phyloP scores from a whole-genome alignment of 2,113 vertebrate genomes.

The Scophthalmus maximus region DNA sequence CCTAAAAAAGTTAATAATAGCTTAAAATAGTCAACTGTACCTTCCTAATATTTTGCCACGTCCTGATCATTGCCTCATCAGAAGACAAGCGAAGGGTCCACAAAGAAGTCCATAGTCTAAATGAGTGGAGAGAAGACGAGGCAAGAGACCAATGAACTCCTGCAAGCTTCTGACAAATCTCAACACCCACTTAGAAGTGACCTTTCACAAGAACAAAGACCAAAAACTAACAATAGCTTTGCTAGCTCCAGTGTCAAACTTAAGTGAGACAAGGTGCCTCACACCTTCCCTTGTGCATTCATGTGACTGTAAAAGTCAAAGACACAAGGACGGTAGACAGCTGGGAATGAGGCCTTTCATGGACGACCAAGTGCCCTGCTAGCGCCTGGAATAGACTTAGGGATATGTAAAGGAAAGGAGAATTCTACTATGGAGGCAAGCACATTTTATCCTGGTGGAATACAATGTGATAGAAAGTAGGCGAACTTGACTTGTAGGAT shows the following conservation, averaged over 20 bases:
- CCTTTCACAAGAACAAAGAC: conserved; percentile 49
- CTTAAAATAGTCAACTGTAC: conserved; percentile 13
- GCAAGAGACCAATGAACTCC: conserved; percentile 30
- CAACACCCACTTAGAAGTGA: conserved; percentile 62
- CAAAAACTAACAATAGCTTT: conserved; percentile 64
- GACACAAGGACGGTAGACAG: conserved; percentile 63
- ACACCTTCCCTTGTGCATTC: conserved; percentile 52
- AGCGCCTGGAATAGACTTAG: conserved; percentile 52
- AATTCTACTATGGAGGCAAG: not conserved
- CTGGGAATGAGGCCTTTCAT: conserved; percentile 68
- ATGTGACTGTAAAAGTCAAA: conserved; percentile 46
- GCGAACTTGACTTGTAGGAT: not conserved
- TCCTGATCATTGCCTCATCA: conserved; percentile 8
- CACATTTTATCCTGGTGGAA: not conserved
- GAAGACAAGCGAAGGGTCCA: conserved; percentile 26
- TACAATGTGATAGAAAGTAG: not conserved
- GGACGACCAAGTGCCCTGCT: not conserved
- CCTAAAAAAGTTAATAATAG: not conserved
- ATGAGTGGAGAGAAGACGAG: conserved; percentile 41
- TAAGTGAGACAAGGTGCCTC: conserved; percentile 65
- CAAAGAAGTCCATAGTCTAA: conserved; percentile 35
- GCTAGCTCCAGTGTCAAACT: conserved; percentile 63
- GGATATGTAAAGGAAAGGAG: conserved; percentile 40
- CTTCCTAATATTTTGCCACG: conserved; percentile 22
- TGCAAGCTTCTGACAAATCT: conserved; percentile 17